Evolutionary conservation across 2,888 invertebrate genomes (phyloP).

Genomic region (Xylophagus ater): DNA sequence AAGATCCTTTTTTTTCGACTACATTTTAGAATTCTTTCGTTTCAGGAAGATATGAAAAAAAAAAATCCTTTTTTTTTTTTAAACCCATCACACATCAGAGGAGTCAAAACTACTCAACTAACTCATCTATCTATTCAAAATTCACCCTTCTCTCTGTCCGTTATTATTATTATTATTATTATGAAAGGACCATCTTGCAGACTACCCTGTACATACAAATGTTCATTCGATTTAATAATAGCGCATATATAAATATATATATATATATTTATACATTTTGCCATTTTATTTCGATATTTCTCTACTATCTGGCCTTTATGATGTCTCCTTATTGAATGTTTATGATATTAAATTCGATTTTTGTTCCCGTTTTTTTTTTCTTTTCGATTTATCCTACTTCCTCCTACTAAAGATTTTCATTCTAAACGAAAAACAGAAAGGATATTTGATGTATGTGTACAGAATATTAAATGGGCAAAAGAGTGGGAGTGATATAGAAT

Average conservation of each 20-base stretch:
- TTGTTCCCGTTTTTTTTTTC: conserved; percentile 22
- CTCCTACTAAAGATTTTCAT: neutral
- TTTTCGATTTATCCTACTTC: conserved; percentile 2
- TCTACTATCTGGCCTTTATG: conserved; percentile 17
- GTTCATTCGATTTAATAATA: conserved; percentile 18
- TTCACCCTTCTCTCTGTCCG: too few relatives aligned
- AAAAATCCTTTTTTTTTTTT: too few relatives aligned
- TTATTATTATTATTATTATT: too few relatives aligned
- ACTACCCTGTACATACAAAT: conserved; percentile 17
- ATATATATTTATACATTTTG: conserved; percentile 3
- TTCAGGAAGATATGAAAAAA: too few relatives aligned
- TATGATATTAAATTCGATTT: conserved; percentile 39
- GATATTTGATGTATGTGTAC: conserved; percentile 33
- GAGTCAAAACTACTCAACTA: too few relatives aligned
- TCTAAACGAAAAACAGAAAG: too few relatives aligned
- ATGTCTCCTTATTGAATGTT: conserved; percentile 38
- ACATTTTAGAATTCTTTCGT: too few relatives aligned
- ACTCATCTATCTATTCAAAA: too few relatives aligned
- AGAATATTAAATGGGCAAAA: conserved; percentile 31
- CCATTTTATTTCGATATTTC: conserved; percentile 16
- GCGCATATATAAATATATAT: neutral
- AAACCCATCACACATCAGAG: too few relatives aligned
- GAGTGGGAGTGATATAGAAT: conserved; percentile 4
- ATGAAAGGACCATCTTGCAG: conserved; percentile 2
- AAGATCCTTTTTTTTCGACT: too few relatives aligned